Conservation (phyloP, 2,113 vertebrate species). For the Archilochus colubris region DNA sequence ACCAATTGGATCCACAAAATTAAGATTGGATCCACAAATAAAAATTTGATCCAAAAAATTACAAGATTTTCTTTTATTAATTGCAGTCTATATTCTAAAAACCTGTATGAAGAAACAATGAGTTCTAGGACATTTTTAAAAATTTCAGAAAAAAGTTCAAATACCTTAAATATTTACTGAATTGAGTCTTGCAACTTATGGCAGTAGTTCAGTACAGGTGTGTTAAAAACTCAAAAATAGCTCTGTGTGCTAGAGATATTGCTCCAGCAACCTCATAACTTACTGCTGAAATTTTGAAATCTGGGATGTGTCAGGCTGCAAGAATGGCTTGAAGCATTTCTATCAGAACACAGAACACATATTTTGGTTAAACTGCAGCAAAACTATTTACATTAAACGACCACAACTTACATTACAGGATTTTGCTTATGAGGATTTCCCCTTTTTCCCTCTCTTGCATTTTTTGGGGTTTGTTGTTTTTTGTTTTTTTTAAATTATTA, state of each 20-base stretch:
- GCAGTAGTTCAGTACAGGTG: neutral
- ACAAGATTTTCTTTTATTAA: constrained; percentile 7
- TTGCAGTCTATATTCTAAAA: neutral
- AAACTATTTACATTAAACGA: neutral
- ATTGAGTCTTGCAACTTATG: neutral
- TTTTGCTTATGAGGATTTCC: neutral
- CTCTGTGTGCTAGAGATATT: neutral
- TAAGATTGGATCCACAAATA: neutral
- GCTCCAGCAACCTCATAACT: neutral
- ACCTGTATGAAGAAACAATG: neutral
- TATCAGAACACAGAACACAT: neutral
- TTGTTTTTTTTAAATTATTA: too few species aligned
- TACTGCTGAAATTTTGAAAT: neutral
- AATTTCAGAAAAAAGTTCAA: neutral
- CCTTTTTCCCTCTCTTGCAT: neutral
- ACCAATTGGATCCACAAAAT: neutral
- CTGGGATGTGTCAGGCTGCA: neutral
- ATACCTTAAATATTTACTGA: neutral
- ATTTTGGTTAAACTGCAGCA: neutral
- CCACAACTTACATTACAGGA: neutral
- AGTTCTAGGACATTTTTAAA: neutral
- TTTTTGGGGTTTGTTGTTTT: too few species aligned
- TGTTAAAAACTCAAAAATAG: neutral
- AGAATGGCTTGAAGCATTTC: neutral
- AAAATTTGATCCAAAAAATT: neutral